Conservation (phyloP, 1,140 invertebrate genomes). For the Cataglyphis hispanica region DNA sequence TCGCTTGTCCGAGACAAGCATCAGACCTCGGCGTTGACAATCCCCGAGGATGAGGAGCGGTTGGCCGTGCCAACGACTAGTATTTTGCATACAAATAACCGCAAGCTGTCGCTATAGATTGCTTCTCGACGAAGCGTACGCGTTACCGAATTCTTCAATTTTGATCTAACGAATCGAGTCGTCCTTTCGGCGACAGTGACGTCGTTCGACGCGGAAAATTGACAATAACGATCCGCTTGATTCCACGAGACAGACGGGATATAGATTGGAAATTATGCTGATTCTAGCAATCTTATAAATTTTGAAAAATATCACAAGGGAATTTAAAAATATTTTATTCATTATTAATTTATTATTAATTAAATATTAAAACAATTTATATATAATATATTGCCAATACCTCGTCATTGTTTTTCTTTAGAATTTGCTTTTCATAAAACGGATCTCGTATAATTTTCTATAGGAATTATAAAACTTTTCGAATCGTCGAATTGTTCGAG, state of each 20-base stretch:
- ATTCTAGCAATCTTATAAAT: slow-evolving; percentile 1
- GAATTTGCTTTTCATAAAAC: background rate
- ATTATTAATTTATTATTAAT: no score
- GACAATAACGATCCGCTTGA: slow-evolving; percentile 26
- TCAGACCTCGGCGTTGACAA: slow-evolving; percentile 50
- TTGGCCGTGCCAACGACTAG: slow-evolving; percentile 36
- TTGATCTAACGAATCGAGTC: slow-evolving; percentile 26
- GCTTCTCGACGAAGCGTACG: slow-evolving; percentile 2
- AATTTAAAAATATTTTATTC: no score
- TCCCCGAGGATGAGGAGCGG: slow-evolving; percentile 29
- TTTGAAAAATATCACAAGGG: no score
- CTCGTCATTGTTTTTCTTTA: background rate
- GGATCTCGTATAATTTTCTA: background rate
- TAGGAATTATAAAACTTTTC: background rate
- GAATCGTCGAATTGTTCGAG: background rate
- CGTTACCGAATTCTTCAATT: slow-evolving; percentile 29
- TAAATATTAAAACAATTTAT: no score
- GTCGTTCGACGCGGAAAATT: slow-evolving; percentile 7
- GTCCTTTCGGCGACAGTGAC: background rate
- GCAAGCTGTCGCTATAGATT: slow-evolving; percentile 44
- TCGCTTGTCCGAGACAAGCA: slow-evolving; percentile 56
- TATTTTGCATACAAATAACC: slow-evolving; percentile 62
- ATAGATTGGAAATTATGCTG: background rate
- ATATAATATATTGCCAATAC: background rate
- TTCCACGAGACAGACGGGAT: background rate